Evolutionary conservation across 2,113 vertebrate species (phyloP).

Genomic region (Spilogale gracilis): DNA sequence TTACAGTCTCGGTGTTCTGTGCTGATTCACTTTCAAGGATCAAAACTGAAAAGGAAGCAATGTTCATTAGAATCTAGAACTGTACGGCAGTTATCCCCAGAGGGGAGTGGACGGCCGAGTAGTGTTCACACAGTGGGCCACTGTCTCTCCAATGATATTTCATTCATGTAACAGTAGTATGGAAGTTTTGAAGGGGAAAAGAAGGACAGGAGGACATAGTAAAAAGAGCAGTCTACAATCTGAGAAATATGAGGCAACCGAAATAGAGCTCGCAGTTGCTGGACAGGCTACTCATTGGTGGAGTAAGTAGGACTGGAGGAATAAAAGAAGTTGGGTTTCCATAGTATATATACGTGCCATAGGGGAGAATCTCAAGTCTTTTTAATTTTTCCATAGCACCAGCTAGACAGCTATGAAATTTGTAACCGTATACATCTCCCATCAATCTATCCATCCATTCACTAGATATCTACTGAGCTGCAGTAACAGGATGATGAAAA

Average conservation of each 20-base stretch:
- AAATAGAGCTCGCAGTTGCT: background rate
- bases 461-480: background rate
- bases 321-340: background rate
- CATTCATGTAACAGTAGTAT: background rate
- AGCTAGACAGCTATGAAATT: background rate
- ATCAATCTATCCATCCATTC: background rate
- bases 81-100: background rate
- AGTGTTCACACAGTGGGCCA: background rate
- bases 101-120: background rate
- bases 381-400: background rate
- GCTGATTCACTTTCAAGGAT: constrained; percentile 22
- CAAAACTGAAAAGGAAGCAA: background rate
- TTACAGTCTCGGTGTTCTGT: background rate
- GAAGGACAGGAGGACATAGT: background rate
- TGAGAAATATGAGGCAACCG: background rate
- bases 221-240: background rate
- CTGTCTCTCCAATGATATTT: background rate
- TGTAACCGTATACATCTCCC: background rate
- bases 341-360: background rate
- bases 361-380: background rate
- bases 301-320: background rate
- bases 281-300: background rate
- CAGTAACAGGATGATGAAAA: background rate
- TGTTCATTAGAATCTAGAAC: background rate
- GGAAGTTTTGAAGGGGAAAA: background rate